Base-by-base conservation (phyloP, 2,797 vertebrate genomes). In the Onychomys leucogaster region DNA sequence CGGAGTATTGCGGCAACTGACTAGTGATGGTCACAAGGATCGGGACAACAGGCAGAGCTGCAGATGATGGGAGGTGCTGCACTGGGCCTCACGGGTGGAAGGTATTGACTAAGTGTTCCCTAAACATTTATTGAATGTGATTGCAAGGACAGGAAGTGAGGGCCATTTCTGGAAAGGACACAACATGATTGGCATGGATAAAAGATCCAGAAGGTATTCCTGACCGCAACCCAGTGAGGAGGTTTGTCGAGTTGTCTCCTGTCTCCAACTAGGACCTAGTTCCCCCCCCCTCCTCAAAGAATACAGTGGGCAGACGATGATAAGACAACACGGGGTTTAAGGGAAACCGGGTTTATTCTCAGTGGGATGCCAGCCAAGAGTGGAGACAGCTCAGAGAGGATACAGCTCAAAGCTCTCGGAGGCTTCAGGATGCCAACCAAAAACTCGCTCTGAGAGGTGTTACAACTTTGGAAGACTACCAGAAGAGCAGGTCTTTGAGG, bases 201-300 rank as follows among this genome's bases (percentile, higher is more conserved):
- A 46, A 32, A 14, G 41, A 7, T 7, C 1, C 11, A 19, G 19
- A 91, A 37, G 86, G 34, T 9, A 8, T 89, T 43, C 25, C 41
- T 0, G 0, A 13, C 37, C 2, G 0, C 29, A 1, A 0, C 55
- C 55, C 21, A 5, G 67, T 57, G 23, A 73, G n/a, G n/a, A 52
- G 34, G 46, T 27, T 52, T 86, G 46, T 52, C 27, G 49, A 32
- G 49, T 41, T 41, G 52, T 4, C 49, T 73, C 49, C n/a, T 41
- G 67, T 88, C 27, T 57, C 69, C 67, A 12, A 3, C 16, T 41
- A 21, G 55, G 52, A 32, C 69, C n/a, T 57, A 41, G 67, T 25
- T n/a, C n/a, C n/a, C 34, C 52, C 65, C 17, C 23, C 10, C 2
- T 12, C 27, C 55, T 59, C n/a, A 19, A 75, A 75, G 52, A 75